These are phyloP conservation scores for Lasiommata megera DNA, from an alignment of 2,888 invertebrate genomes.

Conservation along the genomic window DNA sequence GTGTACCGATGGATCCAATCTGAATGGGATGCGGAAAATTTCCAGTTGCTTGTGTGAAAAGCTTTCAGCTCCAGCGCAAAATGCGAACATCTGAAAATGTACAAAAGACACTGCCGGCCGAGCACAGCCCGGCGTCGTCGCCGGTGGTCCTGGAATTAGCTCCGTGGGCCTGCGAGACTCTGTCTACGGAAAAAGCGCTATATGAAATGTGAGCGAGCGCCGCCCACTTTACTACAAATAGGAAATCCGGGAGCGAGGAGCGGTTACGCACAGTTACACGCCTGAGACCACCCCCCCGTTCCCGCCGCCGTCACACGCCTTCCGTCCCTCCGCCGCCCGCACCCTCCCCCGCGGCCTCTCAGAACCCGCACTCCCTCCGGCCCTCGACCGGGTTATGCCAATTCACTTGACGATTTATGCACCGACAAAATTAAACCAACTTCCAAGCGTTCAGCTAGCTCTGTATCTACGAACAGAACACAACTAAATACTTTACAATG, in stretches of 20 bases:
- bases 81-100: too few relatives aligned
- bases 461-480: conserved; percentile 46
- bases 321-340: conserved; percentile 32
- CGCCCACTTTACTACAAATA: conserved; percentile 80
- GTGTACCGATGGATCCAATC: too few relatives aligned
- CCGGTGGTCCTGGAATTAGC: background rate
- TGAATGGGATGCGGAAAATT: too few relatives aligned
- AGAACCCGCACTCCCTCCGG: conserved; percentile 59
- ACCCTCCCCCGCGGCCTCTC: conserved; percentile 45
- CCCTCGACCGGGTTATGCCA: conserved; percentile 69
- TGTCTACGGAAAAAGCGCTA: conserved; percentile 72
- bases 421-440: conserved; percentile 77
- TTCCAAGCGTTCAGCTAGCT: conserved; percentile 67
- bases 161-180: conserved; percentile 33
- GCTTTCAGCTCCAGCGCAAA: too few relatives aligned
- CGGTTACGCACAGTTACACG: conserved; percentile 80
- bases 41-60: too few relatives aligned
- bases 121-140: too few relatives aligned
- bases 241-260: conserved; percentile 80
- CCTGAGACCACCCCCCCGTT: conserved; percentile 61
- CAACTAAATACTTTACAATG: background rate
- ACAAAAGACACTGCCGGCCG: too few relatives aligned
- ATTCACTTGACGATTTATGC: conserved; percentile 77
- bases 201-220: conserved; percentile 76
- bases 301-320: conserved; percentile 34